These are phyloP conservation scores for Sinocyclocheilus maitianheensis DNA, from an alignment of 2,113 vertebrate species.

Conservation along the genomic window DNA sequence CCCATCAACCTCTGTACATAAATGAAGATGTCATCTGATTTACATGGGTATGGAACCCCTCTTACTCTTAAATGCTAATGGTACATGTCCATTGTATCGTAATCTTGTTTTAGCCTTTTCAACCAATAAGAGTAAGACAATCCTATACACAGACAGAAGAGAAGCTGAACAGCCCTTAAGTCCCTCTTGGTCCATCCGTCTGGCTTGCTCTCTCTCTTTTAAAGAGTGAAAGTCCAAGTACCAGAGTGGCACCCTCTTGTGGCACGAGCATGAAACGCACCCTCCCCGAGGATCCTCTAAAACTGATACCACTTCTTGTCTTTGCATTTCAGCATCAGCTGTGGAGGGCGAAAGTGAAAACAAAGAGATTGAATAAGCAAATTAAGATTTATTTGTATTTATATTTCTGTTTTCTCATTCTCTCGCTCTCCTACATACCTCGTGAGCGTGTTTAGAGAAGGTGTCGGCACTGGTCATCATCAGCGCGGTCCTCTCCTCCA, in stretches of 20 bases:
- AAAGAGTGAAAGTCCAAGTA: conserved; percentile 70
- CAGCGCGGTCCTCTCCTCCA: conserved; percentile 92
- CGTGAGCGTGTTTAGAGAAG: conserved; percentile 96
- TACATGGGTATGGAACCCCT: conserved; percentile 35
- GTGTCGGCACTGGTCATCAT: conserved; percentile 96
- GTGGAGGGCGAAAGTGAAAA: conserved; percentile 57
- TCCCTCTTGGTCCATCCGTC: conserved; percentile 54
- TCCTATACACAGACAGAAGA: conserved; percentile 56
- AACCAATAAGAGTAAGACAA: conserved; percentile 56
- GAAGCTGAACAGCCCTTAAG: conserved; percentile 64
- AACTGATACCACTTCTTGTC: conserved; percentile 99
- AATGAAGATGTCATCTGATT: conserved; percentile 46
- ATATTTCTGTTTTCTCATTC: not conserved
- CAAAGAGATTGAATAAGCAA: not conserved
- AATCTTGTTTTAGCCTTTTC: conserved; percentile 56
- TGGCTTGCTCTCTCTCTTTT: conserved; percentile 55
- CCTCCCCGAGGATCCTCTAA: conserved; percentile 72
- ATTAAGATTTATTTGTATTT: not conserved
- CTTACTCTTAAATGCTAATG: conserved; percentile 36
- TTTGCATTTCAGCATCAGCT: conserved; percentile 99
- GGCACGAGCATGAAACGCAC: conserved; percentile 61
- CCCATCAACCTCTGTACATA: conserved; percentile 41
- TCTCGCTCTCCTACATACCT: conserved; percentile 73
- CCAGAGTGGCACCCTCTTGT: conserved; percentile 68
- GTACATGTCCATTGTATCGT: conserved; percentile 51